phyloP scores from a whole-genome alignment of 2,113 vertebrate genomes.

The Tauraco erythrolophus region DNA sequence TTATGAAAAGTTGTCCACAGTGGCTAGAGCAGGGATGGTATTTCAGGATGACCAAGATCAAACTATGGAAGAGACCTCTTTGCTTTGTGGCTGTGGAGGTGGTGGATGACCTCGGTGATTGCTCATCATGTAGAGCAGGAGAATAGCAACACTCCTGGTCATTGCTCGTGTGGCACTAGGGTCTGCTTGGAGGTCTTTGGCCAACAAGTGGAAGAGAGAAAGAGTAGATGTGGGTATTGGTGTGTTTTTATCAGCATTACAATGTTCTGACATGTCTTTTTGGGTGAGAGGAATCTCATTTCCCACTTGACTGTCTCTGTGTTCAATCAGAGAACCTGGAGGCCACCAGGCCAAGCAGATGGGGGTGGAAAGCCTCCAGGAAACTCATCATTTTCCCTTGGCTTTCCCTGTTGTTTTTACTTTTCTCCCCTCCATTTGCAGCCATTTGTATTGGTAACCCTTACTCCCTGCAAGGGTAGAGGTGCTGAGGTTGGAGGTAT shows the following conservation, averaged over 20 bases:
- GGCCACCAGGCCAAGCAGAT: neutral
- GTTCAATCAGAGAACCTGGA: neutral
- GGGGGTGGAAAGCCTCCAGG: neutral
- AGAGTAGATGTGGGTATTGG: neutral
- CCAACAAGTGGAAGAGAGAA: neutral
- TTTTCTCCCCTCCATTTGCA: neutral
- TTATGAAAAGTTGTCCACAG: neutral
- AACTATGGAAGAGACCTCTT: neutral
- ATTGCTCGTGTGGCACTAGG: neutral
- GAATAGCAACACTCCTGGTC: neutral
- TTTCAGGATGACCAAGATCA: neutral
- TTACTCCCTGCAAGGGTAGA: neutral
- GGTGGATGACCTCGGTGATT: neutral
- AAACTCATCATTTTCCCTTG: slow-evolving; percentile 33
- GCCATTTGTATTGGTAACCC: neutral
- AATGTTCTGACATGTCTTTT: neutral
- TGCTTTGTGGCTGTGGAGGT: neutral
- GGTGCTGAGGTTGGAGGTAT: neutral
- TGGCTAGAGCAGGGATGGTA: neutral
- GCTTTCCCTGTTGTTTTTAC: neutral
- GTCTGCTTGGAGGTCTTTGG: neutral
- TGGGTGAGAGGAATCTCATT: neutral
- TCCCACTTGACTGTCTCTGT: neutral
- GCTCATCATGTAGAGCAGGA: neutral
- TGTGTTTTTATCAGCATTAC: fast-evolving